These are phyloP conservation scores for Epinephelus cyanopodus DNA, from an alignment of 2,113 vertebrate genomes.

Conservation along the genomic window DNA sequence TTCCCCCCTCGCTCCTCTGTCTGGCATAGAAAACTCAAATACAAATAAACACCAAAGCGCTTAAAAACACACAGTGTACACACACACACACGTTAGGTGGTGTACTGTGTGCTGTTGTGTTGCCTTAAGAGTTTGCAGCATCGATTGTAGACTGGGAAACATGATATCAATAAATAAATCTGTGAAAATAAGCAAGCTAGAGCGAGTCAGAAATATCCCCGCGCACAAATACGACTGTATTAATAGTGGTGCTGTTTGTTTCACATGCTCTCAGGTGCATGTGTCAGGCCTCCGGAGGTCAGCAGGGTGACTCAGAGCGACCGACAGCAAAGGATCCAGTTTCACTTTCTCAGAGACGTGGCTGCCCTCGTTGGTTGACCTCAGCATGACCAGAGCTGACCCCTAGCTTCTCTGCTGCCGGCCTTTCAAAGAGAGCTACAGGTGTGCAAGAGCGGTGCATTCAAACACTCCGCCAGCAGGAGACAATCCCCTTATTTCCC, in stretches of 20 bases:
- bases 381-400: constrained; percentile 42
- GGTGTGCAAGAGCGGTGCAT: background rate
- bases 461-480: background rate
- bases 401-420: constrained; percentile 16
- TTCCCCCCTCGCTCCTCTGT: constrained; percentile 5
- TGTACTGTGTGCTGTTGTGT: constrained; percentile 14
- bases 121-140: constrained; percentile 29
- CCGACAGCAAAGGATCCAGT: constrained; percentile 57
- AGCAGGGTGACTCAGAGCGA: background rate
- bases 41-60: constrained; percentile 44
- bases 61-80: constrained; percentile 28
- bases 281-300: constrained; percentile 40
- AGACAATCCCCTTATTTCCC: background rate
- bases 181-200: constrained; percentile 14
- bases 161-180: constrained; percentile 43
- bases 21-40: constrained; percentile 27
- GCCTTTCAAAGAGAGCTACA: constrained; percentile 20
- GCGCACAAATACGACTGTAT: background rate
- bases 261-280: constrained; percentile 37
- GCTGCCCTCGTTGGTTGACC: constrained; percentile 48
- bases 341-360: constrained; percentile 67
- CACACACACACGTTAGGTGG: constrained; percentile 5
- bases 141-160: constrained; percentile 32
- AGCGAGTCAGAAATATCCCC: constrained; percentile 3
- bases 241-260: constrained; percentile 36